Conservation (phyloP, 2,888 invertebrate species). For the Micoletzkya japonica region DNA sequence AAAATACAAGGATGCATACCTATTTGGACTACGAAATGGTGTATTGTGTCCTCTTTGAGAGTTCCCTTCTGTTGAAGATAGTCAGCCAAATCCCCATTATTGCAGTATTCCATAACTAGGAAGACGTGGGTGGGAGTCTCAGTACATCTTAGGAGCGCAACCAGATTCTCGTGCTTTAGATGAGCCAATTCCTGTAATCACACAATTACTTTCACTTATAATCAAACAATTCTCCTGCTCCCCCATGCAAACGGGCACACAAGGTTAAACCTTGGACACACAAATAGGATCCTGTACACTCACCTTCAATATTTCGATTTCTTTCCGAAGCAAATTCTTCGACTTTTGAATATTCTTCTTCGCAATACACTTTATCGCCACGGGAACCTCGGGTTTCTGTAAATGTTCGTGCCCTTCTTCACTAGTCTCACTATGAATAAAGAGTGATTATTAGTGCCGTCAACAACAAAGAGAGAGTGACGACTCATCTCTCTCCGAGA, state of each 20-base stretch:
- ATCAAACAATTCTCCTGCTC: too few species aligned
- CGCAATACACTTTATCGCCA: constrained; percentile 96
- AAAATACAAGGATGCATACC: constrained; percentile 71
- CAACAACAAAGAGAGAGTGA: too few species aligned
- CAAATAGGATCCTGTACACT: neutral
- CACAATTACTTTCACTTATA: too few species aligned
- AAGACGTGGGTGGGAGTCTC: constrained; percentile 92
- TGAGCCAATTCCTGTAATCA: constrained; percentile 82
- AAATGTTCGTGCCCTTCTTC: constrained; percentile 63
- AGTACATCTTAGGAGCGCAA: constrained; percentile 94
- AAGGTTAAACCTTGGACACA: too few species aligned
- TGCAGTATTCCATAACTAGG: constrained; percentile 72
- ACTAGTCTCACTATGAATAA: neutral
- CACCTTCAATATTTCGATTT: constrained; percentile 95
- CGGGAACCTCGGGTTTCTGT: constrained; percentile 82
- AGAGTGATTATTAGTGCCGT: neutral
- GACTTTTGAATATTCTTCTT: constrained; percentile 97
- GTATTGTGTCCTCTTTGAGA: constrained; percentile 93
- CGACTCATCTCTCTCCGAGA: too few species aligned
- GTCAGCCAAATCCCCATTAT: constrained; percentile 87
- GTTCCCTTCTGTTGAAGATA: constrained; percentile 91
- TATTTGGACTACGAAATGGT: constrained; percentile 89
- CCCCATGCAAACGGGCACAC: too few species aligned
- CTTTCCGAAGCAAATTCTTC: constrained; percentile 93
- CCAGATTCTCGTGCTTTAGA: constrained; percentile 96